Evolutionary conservation across 1,140 invertebrate genomes (phyloP).

Genomic region (Nasonia vitripennis): DNA sequence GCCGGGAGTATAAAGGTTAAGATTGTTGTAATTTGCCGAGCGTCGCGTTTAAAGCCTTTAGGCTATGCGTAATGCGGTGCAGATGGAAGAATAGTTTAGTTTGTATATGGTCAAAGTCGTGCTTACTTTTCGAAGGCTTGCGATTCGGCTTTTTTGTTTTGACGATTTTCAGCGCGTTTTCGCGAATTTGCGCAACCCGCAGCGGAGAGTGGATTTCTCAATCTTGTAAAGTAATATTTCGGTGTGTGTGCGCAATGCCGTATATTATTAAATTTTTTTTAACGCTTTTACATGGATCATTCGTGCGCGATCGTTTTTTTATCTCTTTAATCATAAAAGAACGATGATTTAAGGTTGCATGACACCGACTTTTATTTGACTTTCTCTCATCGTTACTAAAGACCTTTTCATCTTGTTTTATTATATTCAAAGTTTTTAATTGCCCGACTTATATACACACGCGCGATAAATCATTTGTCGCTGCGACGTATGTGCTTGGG

Average conservation of each 20-base stretch:
- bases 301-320: background rate
- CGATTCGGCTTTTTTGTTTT: background rate
- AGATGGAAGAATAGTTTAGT: background rate
- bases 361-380: background rate
- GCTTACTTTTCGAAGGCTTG: background rate
- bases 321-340: conserved; percentile 1
- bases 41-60: background rate
- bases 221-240: background rate
- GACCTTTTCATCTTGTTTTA: background rate
- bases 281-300: background rate
- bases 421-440: background rate
- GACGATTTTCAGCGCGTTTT: background rate
- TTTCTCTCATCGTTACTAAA: background rate
- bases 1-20: background rate
- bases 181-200: background rate
- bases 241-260: background rate
- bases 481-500: background rate
- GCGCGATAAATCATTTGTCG: background rate
- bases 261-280: background rate
- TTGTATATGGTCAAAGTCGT: background rate
- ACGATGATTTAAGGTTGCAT: background rate
- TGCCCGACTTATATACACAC: background rate
- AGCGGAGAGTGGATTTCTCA: background rate
- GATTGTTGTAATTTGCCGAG: background rate
- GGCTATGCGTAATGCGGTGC: background rate